Base-by-base conservation (phyloP, 1,140 invertebrate genomes). In the Antheraea pernyi region DNA sequence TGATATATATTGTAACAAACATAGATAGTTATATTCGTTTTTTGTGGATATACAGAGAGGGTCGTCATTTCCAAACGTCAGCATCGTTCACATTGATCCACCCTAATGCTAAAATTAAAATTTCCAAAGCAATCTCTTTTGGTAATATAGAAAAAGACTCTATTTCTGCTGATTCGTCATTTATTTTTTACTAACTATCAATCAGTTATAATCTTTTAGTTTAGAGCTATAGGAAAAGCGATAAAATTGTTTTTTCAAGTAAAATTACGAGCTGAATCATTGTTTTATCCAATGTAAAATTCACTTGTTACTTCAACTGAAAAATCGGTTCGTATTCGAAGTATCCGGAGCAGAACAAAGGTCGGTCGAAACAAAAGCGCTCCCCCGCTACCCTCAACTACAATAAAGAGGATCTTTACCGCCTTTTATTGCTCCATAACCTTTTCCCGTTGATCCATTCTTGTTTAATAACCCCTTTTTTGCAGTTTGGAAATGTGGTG, bases 391-490 rank as follows among this genome's bases (percentile, higher is more conserved):
- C 78, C 67, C 13, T 67, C 73, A 72, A 77, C 78, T 79, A 78
- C 71, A 78, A 81, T 74, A 79, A 81, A 81, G 72, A 78, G 74
- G 77, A 80, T 83, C 75, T 80, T 78, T 78, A 73, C 68, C 75
- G 77, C 72, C 63, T 71, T 72, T 84, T 82, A 83, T 83, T 83
- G 77, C 79, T 76, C 62, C 77, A 72, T 85, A 83, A 83, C 81
- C 81, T 83, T 85, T 84, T 83, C 70, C 75, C 75, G 76, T 72
- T 81, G 76, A 79, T 84, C 80, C 80, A 83, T 80, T 82, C 76
- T 71, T 61, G 74, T 82, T 84, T 84, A 82, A 82, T 84, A 84
- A 84, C 79, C 78, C 76, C 74, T 74, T 73, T n/a, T 79, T 76
- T 80, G 74, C 76, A 71, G 76, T 77, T 73, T 77, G 72, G 73